Evolutionary conservation across 2,888 invertebrate species (phyloP), one percentile per base, ranked within the genome.

Genomic region (Habrosyne pyritoides): DNA sequence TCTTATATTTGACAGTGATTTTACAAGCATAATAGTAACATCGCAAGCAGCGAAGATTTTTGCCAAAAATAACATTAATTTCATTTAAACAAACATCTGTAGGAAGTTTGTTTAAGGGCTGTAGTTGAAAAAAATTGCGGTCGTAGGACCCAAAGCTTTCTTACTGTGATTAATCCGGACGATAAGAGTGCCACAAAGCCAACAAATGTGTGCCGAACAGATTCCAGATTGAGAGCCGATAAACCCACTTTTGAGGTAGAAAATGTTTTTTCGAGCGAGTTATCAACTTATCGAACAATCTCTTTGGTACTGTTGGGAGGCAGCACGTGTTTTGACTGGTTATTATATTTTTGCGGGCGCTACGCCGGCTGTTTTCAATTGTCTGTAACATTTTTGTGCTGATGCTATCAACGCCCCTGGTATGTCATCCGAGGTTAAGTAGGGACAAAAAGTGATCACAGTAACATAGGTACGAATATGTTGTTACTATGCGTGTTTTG

Each of bases 171-270:
- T 89, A 89, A 86, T 82, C 85, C 86, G 64, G 51, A 69, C 70
- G 91, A 91, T 91, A 91, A 88, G 78, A 75, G 61, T 53, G 69
- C 79, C 84, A 77, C 84, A 89, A 87, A 86, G 84, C 81, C 65
- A 69, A 83, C 81, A 87, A 89, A 89, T 89, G 86, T 91, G 90
- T 89, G 86, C 89, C 84, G 84, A 87, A 86, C 83, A 89, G 90
- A 89, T 89, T 86, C 83, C 82, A 86, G 89, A 90, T 90, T 76
- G 75, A 84, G 85, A 89, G 87, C 85, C 80, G 91, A 91, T 91
- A 91, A 90, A 87, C 82, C 76, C 69, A 81, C 77, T 84, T 88
- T 85, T 87, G 81, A 81, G 79, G 86, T 80, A 81, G 77, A 81
- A 83, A 83, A 82, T 79, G 76, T 58, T 81, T 83, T 86, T 87